Percentiles rank a stretch among this genome's conserved stretches.
These are phyloP conservation scores for Pituophis catenifer DNA, from an alignment of 2,113 vertebrate species.

Conservation along the genomic window DNA sequence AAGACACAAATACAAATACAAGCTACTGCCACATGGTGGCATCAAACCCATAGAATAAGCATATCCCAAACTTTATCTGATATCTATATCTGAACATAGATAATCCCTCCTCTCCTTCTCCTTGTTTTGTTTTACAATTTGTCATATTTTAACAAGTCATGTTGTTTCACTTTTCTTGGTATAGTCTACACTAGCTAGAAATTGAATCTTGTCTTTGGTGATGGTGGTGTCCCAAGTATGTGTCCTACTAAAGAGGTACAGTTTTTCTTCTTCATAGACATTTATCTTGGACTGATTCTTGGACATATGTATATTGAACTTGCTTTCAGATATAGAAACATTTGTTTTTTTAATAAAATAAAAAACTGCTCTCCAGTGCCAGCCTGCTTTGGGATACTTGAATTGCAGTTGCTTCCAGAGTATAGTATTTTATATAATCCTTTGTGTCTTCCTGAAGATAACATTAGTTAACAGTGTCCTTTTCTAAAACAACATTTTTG, in stretches of 20 bases:
- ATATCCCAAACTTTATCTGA: not conserved
- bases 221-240: not conserved
- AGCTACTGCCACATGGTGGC: conserved; percentile 71
- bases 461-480: not conserved
- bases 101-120: not conserved
- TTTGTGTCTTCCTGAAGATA: not conserved
- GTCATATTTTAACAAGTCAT: not conserved
- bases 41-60: conserved; percentile 67
- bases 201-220: not conserved
- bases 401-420: not conserved
- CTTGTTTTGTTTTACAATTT: not conserved
- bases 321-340: not conserved
- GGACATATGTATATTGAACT: not conserved
- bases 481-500: not conserved
- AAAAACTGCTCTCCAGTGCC: not conserved
- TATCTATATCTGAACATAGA: not conserved
- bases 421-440: not conserved
- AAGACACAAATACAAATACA: conserved; percentile 20
- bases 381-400: not conserved
- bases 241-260: not conserved
- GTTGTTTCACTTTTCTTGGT: not conserved
- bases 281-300: not conserved
- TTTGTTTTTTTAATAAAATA: not conserved
- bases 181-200: not conserved
- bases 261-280: not conserved